These are phyloP conservation scores for Ochropleura plecta DNA, from an alignment of 2,888 invertebrate species.

Conservation along the genomic window DNA sequence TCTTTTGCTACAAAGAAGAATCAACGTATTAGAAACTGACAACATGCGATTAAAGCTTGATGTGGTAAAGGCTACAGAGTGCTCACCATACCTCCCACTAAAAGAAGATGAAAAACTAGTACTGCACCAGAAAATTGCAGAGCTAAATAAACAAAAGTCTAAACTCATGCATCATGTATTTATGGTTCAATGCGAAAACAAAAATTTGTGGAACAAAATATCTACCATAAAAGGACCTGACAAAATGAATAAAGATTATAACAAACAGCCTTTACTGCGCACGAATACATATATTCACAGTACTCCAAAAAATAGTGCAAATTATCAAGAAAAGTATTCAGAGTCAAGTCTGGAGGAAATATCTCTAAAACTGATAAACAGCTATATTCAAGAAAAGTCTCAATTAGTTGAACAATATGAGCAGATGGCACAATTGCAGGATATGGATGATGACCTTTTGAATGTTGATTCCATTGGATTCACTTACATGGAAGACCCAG, in stretches of 20 bases:
- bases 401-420: slow-evolving; percentile 93
- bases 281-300: slow-evolving; percentile 93
- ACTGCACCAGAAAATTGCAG: slow-evolving; percentile 92
- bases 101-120: slow-evolving; percentile 86
- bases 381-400: slow-evolving; percentile 92
- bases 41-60: slow-evolving; percentile 92
- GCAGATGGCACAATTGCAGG: slow-evolving; percentile 92
- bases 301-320: slow-evolving; percentile 91
- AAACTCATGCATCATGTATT: slow-evolving; percentile 94
- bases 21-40: slow-evolving; percentile 93
- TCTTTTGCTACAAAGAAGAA: slow-evolving; percentile 93
- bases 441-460: slow-evolving; percentile 86
- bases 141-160: slow-evolving; percentile 93
- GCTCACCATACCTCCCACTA: slow-evolving; percentile 76
- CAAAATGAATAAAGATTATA: slow-evolving; percentile 74
- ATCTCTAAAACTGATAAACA: slow-evolving; percentile 93
- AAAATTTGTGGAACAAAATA: slow-evolving; percentile 94
- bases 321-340: slow-evolving; percentile 89
- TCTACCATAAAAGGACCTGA: slow-evolving; percentile 87
- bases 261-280: slow-evolving; percentile 81
- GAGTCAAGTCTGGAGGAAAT: slow-evolving; percentile 94
- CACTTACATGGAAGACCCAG: slow-evolving; percentile 91
- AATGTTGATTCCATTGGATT: slow-evolving; percentile 92
- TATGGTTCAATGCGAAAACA: slow-evolving; percentile 96
- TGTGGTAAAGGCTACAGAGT: slow-evolving; percentile 76